Base-by-base conservation (phyloP, 2,113 vertebrate species). In the Cynopterus brachyotis region DNA sequence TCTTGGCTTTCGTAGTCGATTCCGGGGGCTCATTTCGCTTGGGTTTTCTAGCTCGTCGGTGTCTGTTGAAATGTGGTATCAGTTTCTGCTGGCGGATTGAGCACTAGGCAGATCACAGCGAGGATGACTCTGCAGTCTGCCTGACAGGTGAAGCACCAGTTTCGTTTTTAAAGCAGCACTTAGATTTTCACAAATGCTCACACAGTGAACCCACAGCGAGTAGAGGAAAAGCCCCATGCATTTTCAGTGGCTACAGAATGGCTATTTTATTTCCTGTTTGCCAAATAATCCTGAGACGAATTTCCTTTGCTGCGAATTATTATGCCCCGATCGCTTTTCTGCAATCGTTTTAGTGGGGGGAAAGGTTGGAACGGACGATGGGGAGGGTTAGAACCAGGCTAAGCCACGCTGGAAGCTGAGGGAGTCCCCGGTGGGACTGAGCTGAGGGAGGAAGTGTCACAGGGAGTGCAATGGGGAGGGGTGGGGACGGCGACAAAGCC, bases 381-480 rank as follows among this genome's bases (percentile, higher is more conserved):
- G 30, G 3, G 9, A 82, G 17, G 9, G 2, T 64, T 16, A 22
- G 53, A 78, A 40, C 2, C 85, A n/a, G 30, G 32, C 0, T 1
- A 4, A 53, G 22, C 1, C 5, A 37, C 85, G 85, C 72, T 50
- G 53, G 24, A 47, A 95, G 28, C 60, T 6, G 59, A 53, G 32
- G 12, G 20, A 0, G 28, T 59, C 6, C 10, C 8, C 47, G 37
- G 20, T 3, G 20, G 30, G 9, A 42, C 0, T 26, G 64, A 16
- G 10, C 24, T 37, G 24, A 22, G 15, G 30, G 6, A 2, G 15
- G 15, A 78, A 83, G 53, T 2, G 19, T 4, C 2, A 0, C 9
- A 2, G 11, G 1, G 3, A 19, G 12, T 3, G 1, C 55, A 13
- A 1, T 10, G 13, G 53, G 32, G 9, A n/a, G 40, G 2, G 10